These are phyloP conservation scores for Caenorhabditis parvicauda DNA, from an alignment of 2,888 invertebrate species.

Conservation along the genomic window DNA sequence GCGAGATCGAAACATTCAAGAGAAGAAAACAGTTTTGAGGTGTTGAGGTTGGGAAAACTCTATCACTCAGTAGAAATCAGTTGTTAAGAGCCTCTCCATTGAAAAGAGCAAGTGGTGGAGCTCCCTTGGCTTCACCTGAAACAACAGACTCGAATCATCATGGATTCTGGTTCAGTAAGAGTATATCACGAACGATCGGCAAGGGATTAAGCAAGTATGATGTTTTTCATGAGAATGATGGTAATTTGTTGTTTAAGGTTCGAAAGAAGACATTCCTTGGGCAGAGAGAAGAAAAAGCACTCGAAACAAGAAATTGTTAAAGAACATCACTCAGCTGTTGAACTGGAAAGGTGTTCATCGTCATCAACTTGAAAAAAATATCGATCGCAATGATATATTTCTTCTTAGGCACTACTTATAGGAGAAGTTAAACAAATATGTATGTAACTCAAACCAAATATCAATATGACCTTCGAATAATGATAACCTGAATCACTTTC, in stretches of 20 bases:
- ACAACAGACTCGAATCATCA: not conserved
- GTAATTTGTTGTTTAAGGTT: conserved; percentile 3
- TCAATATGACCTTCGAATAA: no score
- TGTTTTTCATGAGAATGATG: not conserved
- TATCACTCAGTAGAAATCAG: no score
- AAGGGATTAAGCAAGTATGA: conserved; percentile 4
- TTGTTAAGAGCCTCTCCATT: no score
- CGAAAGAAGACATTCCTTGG: conserved; percentile 28
- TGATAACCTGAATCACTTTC: no score
- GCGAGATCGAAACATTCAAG: no score
- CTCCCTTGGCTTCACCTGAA: conserved; percentile 5
- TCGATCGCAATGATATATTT: not conserved
- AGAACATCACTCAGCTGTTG: conserved; percentile 38
- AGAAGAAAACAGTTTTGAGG: no score
- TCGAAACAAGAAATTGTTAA: conserved; percentile 12
- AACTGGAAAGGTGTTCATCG: conserved; percentile 32
- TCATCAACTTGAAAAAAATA: no score
- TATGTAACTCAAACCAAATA: no score
- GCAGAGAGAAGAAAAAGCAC: conserved; percentile 24
- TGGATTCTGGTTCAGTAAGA: not conserved
- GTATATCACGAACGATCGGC: not conserved
- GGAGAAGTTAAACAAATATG: no score
- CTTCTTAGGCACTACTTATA: no score
- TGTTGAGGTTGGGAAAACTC: no score
- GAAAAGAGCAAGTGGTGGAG: no score